phyloP scores from a whole-genome alignment of 2,113 vertebrate genomes.

The Penelope pileata region DNA sequence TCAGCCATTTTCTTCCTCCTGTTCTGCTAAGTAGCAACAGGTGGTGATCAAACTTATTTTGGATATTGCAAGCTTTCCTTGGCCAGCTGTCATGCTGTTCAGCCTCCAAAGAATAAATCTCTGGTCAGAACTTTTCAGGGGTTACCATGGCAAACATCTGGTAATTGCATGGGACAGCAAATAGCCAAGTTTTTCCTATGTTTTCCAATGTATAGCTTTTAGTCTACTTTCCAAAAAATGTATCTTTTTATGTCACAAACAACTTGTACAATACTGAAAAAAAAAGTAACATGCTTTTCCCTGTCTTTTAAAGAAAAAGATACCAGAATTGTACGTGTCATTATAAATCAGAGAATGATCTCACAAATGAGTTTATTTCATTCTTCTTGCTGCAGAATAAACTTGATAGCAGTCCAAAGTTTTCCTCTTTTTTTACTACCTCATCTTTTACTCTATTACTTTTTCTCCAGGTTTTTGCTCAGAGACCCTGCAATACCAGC shows the following conservation, averaged over 20 bases:
- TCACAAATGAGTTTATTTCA: neutral
- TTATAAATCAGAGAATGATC: neutral
- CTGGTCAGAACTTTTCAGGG: conserved; percentile 13
- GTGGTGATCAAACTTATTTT: conserved; percentile 28
- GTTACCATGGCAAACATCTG: conserved; percentile 60
- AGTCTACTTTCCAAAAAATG: neutral
- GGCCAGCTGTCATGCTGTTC: conserved; percentile 25
- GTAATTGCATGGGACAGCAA: conserved; percentile 30
- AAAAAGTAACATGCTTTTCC: neutral
- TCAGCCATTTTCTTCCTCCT: neutral
- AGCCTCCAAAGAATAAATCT: conserved; percentile 19
- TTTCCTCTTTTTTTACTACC: neutral
- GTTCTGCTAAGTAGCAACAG: conserved; percentile 10
- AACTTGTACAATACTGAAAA: neutral
- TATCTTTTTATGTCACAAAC: neutral
- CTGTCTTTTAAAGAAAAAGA: neutral
- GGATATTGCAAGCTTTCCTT: neutral
- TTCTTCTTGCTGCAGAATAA: neutral
- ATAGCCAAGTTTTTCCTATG: conserved; percentile 11
- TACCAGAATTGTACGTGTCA: neutral
- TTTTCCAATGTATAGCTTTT: conserved; percentile 7
- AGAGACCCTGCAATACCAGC: neutral
- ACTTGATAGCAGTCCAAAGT: neutral
- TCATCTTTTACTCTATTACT: neutral
- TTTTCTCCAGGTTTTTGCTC: neutral